Conservation (phyloP, 1,140 invertebrate species). For the Chironomus striatipennis region DNA sequence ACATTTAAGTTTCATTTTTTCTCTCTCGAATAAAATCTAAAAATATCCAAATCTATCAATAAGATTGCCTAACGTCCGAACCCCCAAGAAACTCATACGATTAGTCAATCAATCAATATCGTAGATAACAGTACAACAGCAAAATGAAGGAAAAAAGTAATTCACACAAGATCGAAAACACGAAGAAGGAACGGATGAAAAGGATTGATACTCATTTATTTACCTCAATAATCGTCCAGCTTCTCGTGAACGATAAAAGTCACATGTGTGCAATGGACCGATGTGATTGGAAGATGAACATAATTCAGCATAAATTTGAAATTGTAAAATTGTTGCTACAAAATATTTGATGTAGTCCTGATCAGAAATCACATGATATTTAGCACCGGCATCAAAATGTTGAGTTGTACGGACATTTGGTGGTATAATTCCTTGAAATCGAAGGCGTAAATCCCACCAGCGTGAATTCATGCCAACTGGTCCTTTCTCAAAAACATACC, state of each 20-base stretch:
- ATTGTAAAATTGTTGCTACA: constrained; percentile 72
- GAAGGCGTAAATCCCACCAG: constrained; percentile 70
- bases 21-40: too few species aligned
- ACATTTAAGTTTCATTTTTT: too few species aligned
- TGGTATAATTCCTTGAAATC: constrained; percentile 61
- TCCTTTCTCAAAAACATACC: constrained; percentile 66
- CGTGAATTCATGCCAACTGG: constrained; percentile 62
- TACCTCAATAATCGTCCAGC: constrained; percentile 61
- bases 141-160: too few species aligned
- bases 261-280: constrained; percentile 71
- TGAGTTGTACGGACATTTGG: constrained; percentile 57
- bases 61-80: too few species aligned
- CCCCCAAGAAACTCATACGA: too few species aligned
- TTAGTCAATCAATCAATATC: too few species aligned
- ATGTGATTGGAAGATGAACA: constrained; percentile 62
- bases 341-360: constrained; percentile 74
- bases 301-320: constrained; percentile 75
- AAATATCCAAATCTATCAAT: too few species aligned
- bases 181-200: neutral
- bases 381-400: constrained; percentile 73
- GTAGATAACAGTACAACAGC: too few species aligned
- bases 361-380: constrained; percentile 73
- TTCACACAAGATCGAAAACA: neutral
- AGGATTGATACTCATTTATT: constrained; percentile 27
- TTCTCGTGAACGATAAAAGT: constrained; percentile 66